Base-by-base conservation (phyloP, 2,888 invertebrate species). In the Drosophila tanythrix region DNA sequence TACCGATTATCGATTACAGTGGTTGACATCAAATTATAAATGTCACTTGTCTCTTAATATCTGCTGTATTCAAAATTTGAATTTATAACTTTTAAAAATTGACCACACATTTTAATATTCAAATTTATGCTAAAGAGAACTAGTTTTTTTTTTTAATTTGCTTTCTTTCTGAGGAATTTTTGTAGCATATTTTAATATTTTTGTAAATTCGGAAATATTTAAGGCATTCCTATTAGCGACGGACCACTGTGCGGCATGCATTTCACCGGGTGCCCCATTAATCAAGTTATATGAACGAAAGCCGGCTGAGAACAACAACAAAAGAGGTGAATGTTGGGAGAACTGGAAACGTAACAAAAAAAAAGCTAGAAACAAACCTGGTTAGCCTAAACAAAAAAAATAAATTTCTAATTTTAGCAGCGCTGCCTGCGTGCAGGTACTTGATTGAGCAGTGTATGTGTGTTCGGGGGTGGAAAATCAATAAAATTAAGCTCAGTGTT, bases 401-500 rank as follows among this genome's bases (percentile, higher is more conserved):
- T 1, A 65, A 59, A 53, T 61, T 66, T 88, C 77, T 88, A 82
- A 89, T 72, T 83, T 87, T 84, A 86, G 70, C 67, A 48, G 57
- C 38, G 48, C 25, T 57, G 52, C 63, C 56, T 52, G 67, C 40
- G 65, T 65, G 70, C 81, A 76, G 81, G 79, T 81, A 81, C 74
- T 73, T 64, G 56, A 59, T 50, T 57, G 63, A 50, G 35, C 57
- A 29, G 40, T 43, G 33, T 18, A 43, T 56, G 61, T 33, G 33
- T 53, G 35, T 50, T 52, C 31, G 81, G 65, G 70, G 68, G 79
- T 76, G 79, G 73, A 89, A 89, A 88, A 88, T 88, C 88, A 79
- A 88, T 88, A 89, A 73, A 74, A 76, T 76, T 79, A 86, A 83
- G 86, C 81, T 81, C 78, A 74, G 89, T 82, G 84, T 62, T 79